Percentiles rank a stretch among this genome's conserved stretches.
Evolutionary conservation across 2,888 invertebrate genomes (phyloP).

Genomic region (Drosophila atripex): DNA sequence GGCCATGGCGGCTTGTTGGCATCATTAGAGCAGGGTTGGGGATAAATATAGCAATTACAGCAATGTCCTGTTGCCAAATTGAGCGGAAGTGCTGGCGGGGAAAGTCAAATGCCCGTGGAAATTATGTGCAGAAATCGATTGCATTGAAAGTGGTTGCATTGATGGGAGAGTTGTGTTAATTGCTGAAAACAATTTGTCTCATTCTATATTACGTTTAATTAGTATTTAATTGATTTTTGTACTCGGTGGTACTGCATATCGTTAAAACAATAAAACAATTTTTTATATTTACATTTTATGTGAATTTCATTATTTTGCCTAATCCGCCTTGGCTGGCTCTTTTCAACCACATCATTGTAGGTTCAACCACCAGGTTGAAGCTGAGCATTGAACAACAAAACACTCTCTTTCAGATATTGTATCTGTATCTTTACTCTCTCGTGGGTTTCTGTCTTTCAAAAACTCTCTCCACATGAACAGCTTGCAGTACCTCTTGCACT

Average conservation of each 20-base stretch:
- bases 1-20: conserved; percentile 60
- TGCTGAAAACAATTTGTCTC: background rate
- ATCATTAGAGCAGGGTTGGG: conserved; percentile 65
- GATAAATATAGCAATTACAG: conserved; percentile 67
- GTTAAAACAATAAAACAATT: too few relatives aligned
- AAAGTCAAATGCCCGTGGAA: conserved; percentile 14
- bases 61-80: conserved; percentile 69
- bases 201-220: background rate
- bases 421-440: background rate
- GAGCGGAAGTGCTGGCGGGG: conserved; percentile 60
- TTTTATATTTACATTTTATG: background rate
- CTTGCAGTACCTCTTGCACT: background rate
- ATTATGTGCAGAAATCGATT: background rate
- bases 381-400: conserved; percentile 4
- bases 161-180: background rate
- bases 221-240: background rate
- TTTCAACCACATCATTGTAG: conserved; percentile 1
- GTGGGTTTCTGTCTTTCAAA: background rate
- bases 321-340: conserved; percentile 2
- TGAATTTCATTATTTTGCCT: background rate
- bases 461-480: background rate
- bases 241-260: too few relatives aligned
- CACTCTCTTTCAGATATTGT: conserved; percentile 2
- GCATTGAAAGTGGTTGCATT: background rate
- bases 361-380: conserved; percentile 7